phyloP scores from a whole-genome alignment of 2,113 vertebrate species.

The Hipposideros armiger region DNA sequence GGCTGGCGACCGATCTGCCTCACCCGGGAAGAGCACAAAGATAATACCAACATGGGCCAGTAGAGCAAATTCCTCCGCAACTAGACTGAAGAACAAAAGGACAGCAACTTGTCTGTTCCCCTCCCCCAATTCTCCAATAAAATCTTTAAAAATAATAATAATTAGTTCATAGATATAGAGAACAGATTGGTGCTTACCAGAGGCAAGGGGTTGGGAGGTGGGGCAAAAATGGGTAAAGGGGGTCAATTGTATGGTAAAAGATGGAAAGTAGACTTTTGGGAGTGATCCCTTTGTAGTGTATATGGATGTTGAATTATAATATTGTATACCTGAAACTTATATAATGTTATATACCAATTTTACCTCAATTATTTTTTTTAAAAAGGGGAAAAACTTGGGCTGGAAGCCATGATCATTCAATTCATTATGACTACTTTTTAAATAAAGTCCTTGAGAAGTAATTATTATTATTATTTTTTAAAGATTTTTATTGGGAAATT shows the following conservation, averaged over 20 bases:
- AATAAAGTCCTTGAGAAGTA: conserved; percentile 15
- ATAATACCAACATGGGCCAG: no score
- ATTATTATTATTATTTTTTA: not conserved
- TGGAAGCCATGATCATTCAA: not conserved
- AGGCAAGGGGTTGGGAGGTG: not conserved
- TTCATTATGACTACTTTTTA: conserved; percentile 10
- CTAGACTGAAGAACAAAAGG: no score
- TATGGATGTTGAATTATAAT: not conserved
- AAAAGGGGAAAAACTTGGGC: not conserved
- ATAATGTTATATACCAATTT: not conserved
- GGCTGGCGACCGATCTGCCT: no score
- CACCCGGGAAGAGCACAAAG: no score
- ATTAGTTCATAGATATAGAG: not conserved
- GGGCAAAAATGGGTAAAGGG: not conserved
- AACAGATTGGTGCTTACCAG: not conserved
- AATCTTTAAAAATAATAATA: no score
- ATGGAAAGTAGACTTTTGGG: not conserved
- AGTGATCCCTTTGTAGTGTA: not conserved
- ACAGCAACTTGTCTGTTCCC: no score
- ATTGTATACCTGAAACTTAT: not conserved
- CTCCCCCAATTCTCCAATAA: no score
- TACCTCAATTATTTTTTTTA: not conserved
- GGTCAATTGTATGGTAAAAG: not conserved
- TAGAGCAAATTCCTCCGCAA: no score
- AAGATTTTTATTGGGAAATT: no score